Base-by-base conservation (phyloP, 2,888 invertebrate genomes). In the Lymantria monacha region DNA sequence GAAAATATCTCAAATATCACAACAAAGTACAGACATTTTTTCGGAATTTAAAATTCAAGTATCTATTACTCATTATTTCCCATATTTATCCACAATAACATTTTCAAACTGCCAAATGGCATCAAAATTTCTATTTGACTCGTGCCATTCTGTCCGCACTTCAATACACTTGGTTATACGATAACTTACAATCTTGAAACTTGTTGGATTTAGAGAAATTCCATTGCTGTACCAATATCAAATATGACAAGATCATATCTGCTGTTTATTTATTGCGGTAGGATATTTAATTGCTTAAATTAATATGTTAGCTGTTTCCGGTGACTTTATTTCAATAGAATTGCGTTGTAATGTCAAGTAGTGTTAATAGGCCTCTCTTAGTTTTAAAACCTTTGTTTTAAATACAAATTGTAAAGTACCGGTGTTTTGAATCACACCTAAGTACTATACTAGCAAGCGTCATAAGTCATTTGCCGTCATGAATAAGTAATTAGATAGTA, bases 111-210 rank as follows among this genome's bases (percentile, higher is more conserved):
- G 30, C 33, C 2, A 33, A 33, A 33, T 72, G 66, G 72, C 79
- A 79, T 79, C 79, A 78, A 77, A 81, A 79, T 74, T 73, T 64
- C 70, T 81, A 80, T 79, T 78, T 73, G 80, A 72, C 78, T 76
- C 79, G 75, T 76, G 78, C 72, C 59, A 57, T 51, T 57, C 61
- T 61, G 59, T 63, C 55, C 58, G 48, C 52, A 58, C 48, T 55
- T 66, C 57, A 61, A 55, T 63, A 57, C 59, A 57, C 61, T 59
- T 55, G 53, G 47, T 47, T 46, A 12, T 51, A 55, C 22, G 13
- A n/a, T 33, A 44, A 58, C 51, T 22, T 12, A 30, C 42, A 43
- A 61, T 70, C 53, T 66, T 70, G 76, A 67, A 67, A 71, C 66
- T 63, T 45, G 14, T 30, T 14, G 3, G 33, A 33, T 33, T 30